These are phyloP conservation scores for Antedon mediterranea DNA, from an alignment of 53 echinoderm and acorn worm genomes.

Conservation along the genomic window DNA sequence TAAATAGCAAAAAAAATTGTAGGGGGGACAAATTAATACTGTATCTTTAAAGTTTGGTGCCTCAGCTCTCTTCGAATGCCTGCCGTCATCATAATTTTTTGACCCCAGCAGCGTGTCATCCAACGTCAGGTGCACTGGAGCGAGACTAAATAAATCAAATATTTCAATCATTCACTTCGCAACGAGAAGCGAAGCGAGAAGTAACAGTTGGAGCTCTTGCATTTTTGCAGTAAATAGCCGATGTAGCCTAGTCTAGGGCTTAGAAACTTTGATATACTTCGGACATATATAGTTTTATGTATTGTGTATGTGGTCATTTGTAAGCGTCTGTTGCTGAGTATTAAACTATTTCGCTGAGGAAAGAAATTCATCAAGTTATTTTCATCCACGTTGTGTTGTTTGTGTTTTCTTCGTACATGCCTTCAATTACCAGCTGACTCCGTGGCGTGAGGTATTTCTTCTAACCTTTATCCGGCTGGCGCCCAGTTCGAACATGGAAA, in stretches of 20 bases:
- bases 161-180: slow-evolving; percentile 1
- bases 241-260: too few species aligned
- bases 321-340: background rate
- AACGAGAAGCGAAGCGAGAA: background rate
- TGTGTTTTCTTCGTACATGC: background rate
- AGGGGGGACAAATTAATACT: too few species aligned
- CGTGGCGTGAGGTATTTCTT: background rate
- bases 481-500: background rate
- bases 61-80: too few species aligned
- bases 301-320: background rate
- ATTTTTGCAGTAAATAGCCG: too few species aligned
- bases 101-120: too few species aligned
- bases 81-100: too few species aligned
- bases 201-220: too few species aligned
- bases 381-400: background rate
- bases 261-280: too few species aligned
- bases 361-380: background rate
- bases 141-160: background rate
- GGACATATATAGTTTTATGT: too few species aligned
- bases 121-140: background rate
- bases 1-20: too few species aligned
- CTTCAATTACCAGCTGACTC: background rate
- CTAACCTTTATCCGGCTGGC: background rate
- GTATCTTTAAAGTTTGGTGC: too few species aligned
- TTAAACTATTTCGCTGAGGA: background rate